Percentiles rank a stretch among this genome's conserved stretches.
Evolutionary conservation across 2,797 vertebrate genomes (phyloP).

Genomic region (Anabacerthia variegaticeps): DNA sequence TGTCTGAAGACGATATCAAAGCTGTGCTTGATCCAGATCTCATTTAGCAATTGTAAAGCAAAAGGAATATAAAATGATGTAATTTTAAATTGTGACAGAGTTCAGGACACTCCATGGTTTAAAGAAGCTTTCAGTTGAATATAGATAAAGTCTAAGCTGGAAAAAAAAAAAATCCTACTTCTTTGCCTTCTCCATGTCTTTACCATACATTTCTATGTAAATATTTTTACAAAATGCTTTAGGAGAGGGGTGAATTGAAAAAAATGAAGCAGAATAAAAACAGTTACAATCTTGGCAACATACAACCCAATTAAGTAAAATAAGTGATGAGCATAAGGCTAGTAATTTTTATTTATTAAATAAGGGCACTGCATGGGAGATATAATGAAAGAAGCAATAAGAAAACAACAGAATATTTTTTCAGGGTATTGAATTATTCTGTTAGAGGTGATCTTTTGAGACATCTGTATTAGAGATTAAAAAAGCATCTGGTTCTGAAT

Average conservation of each 20-base stretch:
- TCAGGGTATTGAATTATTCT: not conserved
- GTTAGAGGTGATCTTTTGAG: not conserved
- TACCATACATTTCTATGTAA: not conserved
- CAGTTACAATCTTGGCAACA: not conserved
- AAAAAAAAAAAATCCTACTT: not conserved
- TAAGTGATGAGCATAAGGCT: not conserved
- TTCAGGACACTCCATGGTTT: not conserved
- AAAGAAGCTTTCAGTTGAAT: not conserved
- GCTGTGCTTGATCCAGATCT: not conserved
- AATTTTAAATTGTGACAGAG: not conserved
- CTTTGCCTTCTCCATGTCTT: not conserved
- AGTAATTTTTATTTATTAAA: not conserved
- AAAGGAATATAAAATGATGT: conserved; percentile 6
- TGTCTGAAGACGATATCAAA: conserved; percentile 27
- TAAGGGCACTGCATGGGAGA: not conserved
- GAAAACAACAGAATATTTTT: not conserved
- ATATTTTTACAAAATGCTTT: not conserved
- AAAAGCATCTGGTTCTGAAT: not conserved
- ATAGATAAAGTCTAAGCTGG: not conserved
- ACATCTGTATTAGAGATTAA: not conserved
- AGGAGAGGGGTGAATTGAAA: not conserved
- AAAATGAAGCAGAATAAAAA: not conserved
- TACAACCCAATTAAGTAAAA: not conserved
- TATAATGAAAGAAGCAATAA: not conserved
- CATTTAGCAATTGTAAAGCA: not conserved